Base-by-base conservation (phyloP, 2,888 invertebrate genomes). In the Dione juno region DNA sequence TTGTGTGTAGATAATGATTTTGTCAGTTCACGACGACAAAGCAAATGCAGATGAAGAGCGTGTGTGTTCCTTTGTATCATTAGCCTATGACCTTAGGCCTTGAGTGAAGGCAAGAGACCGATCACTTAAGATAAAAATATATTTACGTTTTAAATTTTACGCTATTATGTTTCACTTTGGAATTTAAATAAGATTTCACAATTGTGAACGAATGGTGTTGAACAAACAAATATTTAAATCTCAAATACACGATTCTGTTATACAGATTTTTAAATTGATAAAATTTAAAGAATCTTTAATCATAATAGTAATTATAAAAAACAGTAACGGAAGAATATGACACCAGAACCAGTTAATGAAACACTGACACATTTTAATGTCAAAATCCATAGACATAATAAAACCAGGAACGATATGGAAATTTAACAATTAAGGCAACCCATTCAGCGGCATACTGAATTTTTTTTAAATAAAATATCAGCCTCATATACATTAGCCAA, bases 21-120 rank as follows among this genome's bases (percentile, higher is more conserved):
- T n/a, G n/a, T 45, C n/a, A 37, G 3, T 10, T 54, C 37, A 54
- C 35, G 16, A n/a, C 35, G 16, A 57, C 57, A 57, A 57, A 57
- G 57, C 16, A 16, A 16, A 40, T 57, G 57, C 6, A 16, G 37
- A 54, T 54, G 35, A 37, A 37, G 35, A n/a, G 16, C 57, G 16
- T 37, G 0, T 57, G 11, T 57, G 16, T 14, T 40, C 37, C 11
- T 53, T 8, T 16, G 37, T 57, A 57, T 57, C 57, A 3, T 16
- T 40, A 7, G 37, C 6, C 16, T 57, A 13, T 40, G 57, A 57
- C 37, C 57, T 40, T 57, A 57, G 16, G 16, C 37, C 19, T 19
- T 16, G 37, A 57, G 57, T 16, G 37, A 13, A 57, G 57, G 57
- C 16, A 40, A 57, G 7, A 11, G 3, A 53, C 28, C 37, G 54